Evolutionary conservation across 2,113 vertebrate genomes (phyloP).

Genomic region (Podarcis cretensis): DNA sequence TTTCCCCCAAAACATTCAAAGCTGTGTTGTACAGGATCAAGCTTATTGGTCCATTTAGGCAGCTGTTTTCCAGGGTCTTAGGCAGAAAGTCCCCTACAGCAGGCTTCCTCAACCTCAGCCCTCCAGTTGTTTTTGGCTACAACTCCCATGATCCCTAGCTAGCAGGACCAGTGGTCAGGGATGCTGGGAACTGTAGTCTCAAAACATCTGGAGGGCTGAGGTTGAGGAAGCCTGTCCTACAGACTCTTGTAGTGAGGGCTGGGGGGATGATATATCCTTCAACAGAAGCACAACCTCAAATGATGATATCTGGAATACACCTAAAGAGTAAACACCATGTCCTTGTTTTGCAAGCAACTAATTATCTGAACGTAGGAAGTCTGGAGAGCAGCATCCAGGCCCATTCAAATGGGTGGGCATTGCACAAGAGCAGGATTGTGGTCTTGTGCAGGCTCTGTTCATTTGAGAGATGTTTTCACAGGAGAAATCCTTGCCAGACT

Average conservation of each 20-base stretch:
- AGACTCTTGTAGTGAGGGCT: background rate
- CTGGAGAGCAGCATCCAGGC: background rate
- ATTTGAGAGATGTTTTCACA: background rate
- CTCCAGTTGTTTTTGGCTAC: too few species aligned
- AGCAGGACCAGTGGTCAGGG: too few species aligned
- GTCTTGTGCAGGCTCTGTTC: background rate
- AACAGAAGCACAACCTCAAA: background rate
- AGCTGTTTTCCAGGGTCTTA: background rate
- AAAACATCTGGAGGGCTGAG: too few species aligned
- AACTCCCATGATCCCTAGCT: too few species aligned
- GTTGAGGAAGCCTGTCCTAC: too few species aligned
- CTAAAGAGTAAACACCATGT: background rate
- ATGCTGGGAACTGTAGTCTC: too few species aligned
- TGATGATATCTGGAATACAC: background rate
- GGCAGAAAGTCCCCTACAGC: background rate
- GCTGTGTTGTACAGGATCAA: background rate
- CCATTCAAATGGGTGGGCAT: background rate
- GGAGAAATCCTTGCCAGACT: background rate
- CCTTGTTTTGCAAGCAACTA: background rate
- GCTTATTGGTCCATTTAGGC: background rate
- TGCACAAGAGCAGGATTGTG: background rate
- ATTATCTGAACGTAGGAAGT: background rate
- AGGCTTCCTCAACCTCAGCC: too few species aligned
- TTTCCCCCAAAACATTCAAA: background rate
- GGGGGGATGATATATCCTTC: background rate